phyloP scores from a whole-genome alignment of 1,140 invertebrate species.

The Acromyrmex echinatior region DNA sequence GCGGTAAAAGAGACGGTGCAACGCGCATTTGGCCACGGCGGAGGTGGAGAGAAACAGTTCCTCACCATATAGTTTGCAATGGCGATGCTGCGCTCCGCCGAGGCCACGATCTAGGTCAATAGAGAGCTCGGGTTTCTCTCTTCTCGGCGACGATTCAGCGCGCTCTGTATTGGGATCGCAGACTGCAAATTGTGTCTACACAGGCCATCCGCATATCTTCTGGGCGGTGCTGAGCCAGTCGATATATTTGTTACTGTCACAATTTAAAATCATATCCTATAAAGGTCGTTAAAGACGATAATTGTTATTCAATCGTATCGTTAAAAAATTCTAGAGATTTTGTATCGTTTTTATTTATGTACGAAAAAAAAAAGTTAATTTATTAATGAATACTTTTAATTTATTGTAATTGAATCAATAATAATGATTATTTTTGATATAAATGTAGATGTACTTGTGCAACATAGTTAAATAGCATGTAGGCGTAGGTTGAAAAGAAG shows the following conservation, averaged over 20 bases:
- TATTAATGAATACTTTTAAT: background rate
- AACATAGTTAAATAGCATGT: no score
- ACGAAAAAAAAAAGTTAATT: background rate
- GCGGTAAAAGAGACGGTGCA: constrained; percentile 17
- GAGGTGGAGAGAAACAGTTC: constrained; percentile 23
- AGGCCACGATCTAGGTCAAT: constrained; percentile 77
- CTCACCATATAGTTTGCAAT: constrained; percentile 42
- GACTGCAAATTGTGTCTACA: constrained; percentile 7
- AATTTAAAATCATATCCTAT: background rate
- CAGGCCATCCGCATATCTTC: background rate
- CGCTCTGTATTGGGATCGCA: constrained; percentile 9
- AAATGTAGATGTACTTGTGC: background rate
- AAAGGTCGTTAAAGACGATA: background rate
- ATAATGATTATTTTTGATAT: background rate
- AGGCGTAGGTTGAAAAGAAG: background rate
- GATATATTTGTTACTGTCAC: background rate
- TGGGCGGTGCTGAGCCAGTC: background rate
- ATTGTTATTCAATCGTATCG: background rate
- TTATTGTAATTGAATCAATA: background rate
- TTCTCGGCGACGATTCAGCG: constrained; percentile 46
- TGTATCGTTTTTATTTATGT: background rate
- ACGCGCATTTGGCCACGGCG: background rate
- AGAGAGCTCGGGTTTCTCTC: constrained; percentile 68
- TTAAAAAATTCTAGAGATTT: background rate
- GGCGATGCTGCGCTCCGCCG: constrained; percentile 39